Conservation (phyloP, 2,113 vertebrate species). For the Oryzias woworae region DNA sequence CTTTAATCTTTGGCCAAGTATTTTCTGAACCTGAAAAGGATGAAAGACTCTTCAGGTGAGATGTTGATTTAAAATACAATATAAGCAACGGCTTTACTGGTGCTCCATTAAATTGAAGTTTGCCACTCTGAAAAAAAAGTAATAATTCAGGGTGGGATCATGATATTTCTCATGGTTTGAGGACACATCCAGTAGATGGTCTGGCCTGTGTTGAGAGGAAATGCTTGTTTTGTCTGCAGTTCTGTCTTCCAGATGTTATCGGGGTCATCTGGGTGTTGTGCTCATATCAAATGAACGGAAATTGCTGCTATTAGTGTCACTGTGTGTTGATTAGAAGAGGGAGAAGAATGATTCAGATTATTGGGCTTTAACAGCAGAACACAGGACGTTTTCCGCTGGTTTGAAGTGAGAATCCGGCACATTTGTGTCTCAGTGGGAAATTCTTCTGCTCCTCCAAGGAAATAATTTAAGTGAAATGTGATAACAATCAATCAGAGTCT, state of each 20-base stretch:
- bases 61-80: background rate
- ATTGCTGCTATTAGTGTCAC: slow-evolving; percentile 50
- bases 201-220: slow-evolving; percentile 11
- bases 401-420: too few species aligned
- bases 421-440: too few species aligned
- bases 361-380: background rate
- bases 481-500: too few species aligned
- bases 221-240: slow-evolving; percentile 50
- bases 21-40: too few species aligned
- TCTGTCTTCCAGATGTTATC: slow-evolving; percentile 58
- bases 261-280: slow-evolving; percentile 43
- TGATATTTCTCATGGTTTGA: background rate
- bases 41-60: background rate
- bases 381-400: background rate
- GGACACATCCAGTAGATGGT: background rate
- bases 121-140: too few species aligned
- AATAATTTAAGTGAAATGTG: too few species aligned
- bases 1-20: too few species aligned
- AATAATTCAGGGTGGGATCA: background rate
- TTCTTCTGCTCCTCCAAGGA: too few species aligned
- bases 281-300: slow-evolving; percentile 59
- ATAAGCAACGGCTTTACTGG: background rate
- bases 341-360: slow-evolving; percentile 25
- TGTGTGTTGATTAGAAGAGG: slow-evolving; percentile 29
- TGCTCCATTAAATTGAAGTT: too few species aligned